Evolutionary conservation across 2,888 invertebrate species (phyloP).

Genomic region (Marasmarcha lunaedactyla): DNA sequence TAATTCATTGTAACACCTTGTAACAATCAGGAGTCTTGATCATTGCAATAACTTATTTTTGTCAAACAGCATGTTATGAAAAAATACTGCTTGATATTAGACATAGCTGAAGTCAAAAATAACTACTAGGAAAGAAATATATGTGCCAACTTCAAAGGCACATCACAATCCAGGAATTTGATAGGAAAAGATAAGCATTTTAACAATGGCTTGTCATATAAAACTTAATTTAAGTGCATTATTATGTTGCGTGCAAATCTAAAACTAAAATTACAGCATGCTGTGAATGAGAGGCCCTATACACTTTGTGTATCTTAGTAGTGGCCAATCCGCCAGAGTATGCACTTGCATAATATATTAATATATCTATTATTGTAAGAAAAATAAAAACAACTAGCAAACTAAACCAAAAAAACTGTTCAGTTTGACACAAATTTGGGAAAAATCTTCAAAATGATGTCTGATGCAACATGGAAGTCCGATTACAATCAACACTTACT

Average conservation of each 20-base stretch:
- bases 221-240: slow-evolving; percentile 43
- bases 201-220: slow-evolving; percentile 39
- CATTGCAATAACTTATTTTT: too few relatives aligned
- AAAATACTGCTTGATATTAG: too few relatives aligned
- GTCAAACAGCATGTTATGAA: too few relatives aligned
- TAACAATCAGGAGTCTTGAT: too few relatives aligned
- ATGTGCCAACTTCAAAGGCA: neutral
- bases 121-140: too few relatives aligned
- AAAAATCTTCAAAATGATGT: too few relatives aligned
- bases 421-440: neutral
- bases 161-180: neutral
- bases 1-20: too few relatives aligned
- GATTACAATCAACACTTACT: too few relatives aligned
- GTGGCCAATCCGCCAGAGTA: slow-evolving; percentile 25
- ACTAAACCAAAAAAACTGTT: slow-evolving; percentile 21
- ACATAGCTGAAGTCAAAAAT: too few relatives aligned
- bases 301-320: slow-evolving; percentile 34
- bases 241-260: slow-evolving; percentile 32
- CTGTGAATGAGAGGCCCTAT: slow-evolving; percentile 20
- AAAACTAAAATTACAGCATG: slow-evolving; percentile 32
- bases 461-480: too few relatives aligned
- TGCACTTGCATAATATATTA: slow-evolving; percentile 15
- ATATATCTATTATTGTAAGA: slow-evolving; percentile 8
- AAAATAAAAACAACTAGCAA: slow-evolving; percentile 21
- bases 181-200: slow-evolving; percentile 5